phyloP scores from a whole-genome alignment of 1,140 invertebrate genomes.

The Drosophila paulistorum region DNA sequence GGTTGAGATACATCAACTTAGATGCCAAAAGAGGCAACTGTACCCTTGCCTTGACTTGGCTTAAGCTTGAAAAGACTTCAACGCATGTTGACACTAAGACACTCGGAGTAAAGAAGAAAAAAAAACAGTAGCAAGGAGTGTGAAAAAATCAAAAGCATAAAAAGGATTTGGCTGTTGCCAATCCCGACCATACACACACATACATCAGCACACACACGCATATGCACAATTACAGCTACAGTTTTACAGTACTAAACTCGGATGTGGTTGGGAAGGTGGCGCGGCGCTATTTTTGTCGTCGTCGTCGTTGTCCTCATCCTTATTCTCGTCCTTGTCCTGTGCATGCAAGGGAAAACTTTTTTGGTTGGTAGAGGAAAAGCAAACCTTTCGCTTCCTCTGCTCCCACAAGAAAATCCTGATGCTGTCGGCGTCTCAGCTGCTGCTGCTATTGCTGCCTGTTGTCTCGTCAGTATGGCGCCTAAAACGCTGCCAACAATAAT shows the following conservation, averaged over 20 bases:
- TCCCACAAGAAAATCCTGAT: conserved; percentile 24
- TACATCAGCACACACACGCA: conserved; percentile 18
- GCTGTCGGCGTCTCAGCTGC: conserved; percentile 11
- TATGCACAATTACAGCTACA: conserved; percentile 25
- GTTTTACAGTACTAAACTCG: conserved; percentile 6
- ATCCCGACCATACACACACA: conserved; percentile 5
- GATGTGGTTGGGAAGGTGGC: conserved; percentile 21
- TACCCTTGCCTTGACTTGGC: conserved; percentile 42
- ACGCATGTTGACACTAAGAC: conserved; percentile 80
- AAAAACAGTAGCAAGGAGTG: conserved; percentile 48
- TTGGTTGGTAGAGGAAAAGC: conserved; percentile 42
- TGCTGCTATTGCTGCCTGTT: conserved; percentile 68
- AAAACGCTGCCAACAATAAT: conserved; percentile 81
- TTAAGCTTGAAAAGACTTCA: conserved; percentile 63
- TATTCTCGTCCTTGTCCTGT: neutral
- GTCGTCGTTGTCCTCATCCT: conserved; percentile 6
- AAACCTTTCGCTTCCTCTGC: conserved; percentile 67
- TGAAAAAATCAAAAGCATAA: conserved; percentile 82
- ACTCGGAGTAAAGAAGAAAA: conserved; percentile 43
- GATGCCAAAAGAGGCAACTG: conserved; percentile 55
- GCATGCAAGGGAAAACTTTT: conserved; percentile 56
- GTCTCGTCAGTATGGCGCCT: conserved; percentile 80
- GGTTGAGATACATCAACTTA: conserved; percentile 22
- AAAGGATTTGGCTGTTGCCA: conserved; percentile 80
- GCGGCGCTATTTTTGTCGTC: conserved; percentile 66